A percentile compares a stretch with the other conserved stretches of the same genome.
Conservation (phyloP, 2,797 vertebrate species). For the Esox masquinongy region DNA sequence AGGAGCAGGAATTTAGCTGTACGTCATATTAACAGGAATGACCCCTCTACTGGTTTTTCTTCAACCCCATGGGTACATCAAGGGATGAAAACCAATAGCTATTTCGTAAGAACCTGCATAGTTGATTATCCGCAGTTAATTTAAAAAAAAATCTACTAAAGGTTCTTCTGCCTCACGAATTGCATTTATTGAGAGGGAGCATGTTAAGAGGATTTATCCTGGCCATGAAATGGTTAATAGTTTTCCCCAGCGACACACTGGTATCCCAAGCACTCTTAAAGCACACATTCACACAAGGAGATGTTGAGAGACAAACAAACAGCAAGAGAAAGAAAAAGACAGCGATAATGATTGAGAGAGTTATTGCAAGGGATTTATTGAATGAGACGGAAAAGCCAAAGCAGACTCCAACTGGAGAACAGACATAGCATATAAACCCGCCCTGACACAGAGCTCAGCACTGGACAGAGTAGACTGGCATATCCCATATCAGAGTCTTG, state of each 20-base stretch:
- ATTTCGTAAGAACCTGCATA: neutral
- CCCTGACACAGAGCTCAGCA: slow-evolving; percentile 26
- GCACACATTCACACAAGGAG: slow-evolving; percentile 24
- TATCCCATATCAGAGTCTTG: slow-evolving; percentile 13
- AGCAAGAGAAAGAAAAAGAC: slow-evolving; percentile 6
- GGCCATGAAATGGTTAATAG: slow-evolving; percentile 24
- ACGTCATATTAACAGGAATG: neutral
- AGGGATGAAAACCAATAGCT: neutral
- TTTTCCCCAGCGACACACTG: slow-evolving; percentile 34
- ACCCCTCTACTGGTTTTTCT: neutral
- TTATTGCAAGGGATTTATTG: neutral
- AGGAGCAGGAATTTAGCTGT: neutral
- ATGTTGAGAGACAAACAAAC: neutral
- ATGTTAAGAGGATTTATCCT: neutral
- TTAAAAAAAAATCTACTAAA: too few species aligned
- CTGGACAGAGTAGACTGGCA: slow-evolving; percentile 21
- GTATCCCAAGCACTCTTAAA: slow-evolving; percentile 35
- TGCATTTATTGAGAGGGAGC: neutral
- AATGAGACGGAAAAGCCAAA: neutral
- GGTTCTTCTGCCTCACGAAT: neutral
- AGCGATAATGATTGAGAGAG: neutral
- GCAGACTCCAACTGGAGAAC: neutral
- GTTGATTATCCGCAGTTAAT: neutral
- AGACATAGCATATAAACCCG: slow-evolving; percentile 14
- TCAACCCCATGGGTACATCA: neutral